Percentiles rank a stretch among this genome's conserved stretches.
phyloP scores from a whole-genome alignment of 2,888 invertebrate genomes.

The Maniola hyperantus region DNA sequence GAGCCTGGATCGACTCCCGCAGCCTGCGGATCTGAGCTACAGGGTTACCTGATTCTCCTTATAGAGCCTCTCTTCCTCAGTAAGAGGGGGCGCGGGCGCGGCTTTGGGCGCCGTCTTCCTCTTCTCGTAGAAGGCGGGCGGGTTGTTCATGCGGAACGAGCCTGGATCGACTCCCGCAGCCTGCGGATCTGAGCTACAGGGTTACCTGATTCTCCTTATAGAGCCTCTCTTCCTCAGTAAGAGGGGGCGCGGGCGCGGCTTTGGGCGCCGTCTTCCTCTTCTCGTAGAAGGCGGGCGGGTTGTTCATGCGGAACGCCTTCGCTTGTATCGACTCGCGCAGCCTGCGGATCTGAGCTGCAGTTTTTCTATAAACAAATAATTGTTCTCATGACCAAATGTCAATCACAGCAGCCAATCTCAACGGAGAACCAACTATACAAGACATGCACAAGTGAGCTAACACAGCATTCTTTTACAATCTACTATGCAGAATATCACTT shows the following conservation, averaged over 20 bases:
- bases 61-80: too few relatives aligned
- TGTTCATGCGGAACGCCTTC: constrained; percentile 84
- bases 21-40: constrained; percentile 86
- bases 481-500: too few relatives aligned
- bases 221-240: constrained; percentile 73
- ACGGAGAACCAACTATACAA: too few relatives aligned
- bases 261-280: constrained; percentile 65
- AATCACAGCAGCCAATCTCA: too few relatives aligned
- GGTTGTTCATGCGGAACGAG: constrained; percentile 84
- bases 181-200: constrained; percentile 85
- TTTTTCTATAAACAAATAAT: constrained; percentile 76
- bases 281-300: constrained; percentile 79
- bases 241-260: constrained; percentile 53
- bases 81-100: constrained; percentile 23
- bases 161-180: constrained; percentile 85
- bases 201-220: constrained; percentile 83
- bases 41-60: constrained; percentile 48
- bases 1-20: constrained; percentile 85
- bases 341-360: constrained; percentile 86
- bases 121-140: constrained; percentile 56
- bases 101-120: constrained; percentile 62
- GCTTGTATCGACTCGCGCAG: constrained; percentile 86
- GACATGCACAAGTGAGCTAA: too few relatives aligned
- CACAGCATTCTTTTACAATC: too few relatives aligned
- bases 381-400: too few relatives aligned